Evolutionary conservation across 2,888 invertebrate species (phyloP), one percentile per base, ranked within the genome.

Genomic region (Athalia cordata): DNA sequence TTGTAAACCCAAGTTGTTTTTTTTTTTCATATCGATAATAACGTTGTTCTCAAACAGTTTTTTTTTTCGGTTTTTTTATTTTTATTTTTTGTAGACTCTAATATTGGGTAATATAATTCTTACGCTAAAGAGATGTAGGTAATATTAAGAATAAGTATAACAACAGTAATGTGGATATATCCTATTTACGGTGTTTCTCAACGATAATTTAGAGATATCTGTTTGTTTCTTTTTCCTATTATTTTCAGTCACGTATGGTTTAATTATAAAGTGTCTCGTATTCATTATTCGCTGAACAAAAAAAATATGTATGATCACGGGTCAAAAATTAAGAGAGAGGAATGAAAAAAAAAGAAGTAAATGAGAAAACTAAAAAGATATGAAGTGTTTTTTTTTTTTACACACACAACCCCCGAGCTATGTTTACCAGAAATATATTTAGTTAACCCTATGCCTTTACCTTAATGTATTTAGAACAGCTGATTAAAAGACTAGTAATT

Each of bases 71-170:
- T n/a, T 52, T 52, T 52, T 52, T 11, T 52, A 9, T 55, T 55
- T 6, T 29, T 29, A 29, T 29, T 55, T 80, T 83, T 83, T 81
- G 77, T 84, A 82, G 82, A 83, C 82, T 80, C 82, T 86, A 85
- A 82, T 83, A 82, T 84, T 81, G 81, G 83, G 82, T 85, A 81
- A 82, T 83, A 84, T 82, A 84, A 83, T 82, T 83, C 82, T 86
- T 84, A 85, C 81, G 80, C 81, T 81, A 86, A 84, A 86, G 82
- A 84, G 84, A 59, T 72, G 82, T 85, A 83, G 81, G 82, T 85
- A 83, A 84, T 85, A 83, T 82, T 84, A 86, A 85, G 87, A 85
- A 84, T 86, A 83, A 83, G 85, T 83, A 82, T 84, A 84, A 70
- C 57, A 70, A 62, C 61, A 43, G 61, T 77, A 77, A 85, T 83